Evolutionary conservation across 2,888 invertebrate genomes (phyloP), one percentile per base, ranked within the genome.

Genomic region (Ypsolopha scabrella): DNA sequence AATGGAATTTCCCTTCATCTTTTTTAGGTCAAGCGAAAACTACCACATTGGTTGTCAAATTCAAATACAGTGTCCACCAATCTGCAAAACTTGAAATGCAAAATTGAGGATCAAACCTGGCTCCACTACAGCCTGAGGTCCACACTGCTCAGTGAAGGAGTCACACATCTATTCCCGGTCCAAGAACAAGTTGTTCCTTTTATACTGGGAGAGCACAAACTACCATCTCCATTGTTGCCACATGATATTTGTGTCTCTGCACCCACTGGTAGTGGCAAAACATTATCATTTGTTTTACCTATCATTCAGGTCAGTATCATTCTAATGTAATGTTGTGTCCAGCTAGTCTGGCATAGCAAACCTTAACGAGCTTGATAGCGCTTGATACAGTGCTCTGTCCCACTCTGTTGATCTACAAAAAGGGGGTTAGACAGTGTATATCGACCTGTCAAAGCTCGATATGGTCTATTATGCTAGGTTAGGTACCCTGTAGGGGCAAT

Each of bases 181-280:
- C 96, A 96, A 85, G 88, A 88, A 47, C 87, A 89, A 67, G 91
- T 95, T 0, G 90, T 96, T 57, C 93, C 94, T 6, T 94, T 92
- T 88, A 82, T 96, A 49, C 69, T 95, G 37, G 76, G 90, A 61
- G 89, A 90, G 55, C 88, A 91, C 58, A 70, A 83, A 56, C 80
- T 90, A 58, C 87, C 90, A 52, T 68, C 82, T 63, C 81, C 88
- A 35, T 87, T 92, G 61, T 91, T 94, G 80, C 94, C 96, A 0
- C 89, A 93, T 59, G 99, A 99, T 75, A 88, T 98, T 50, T 99
- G 99, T 80, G 95, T 99, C 35, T 97, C 97, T 43, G 97, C 98
- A 13, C 98, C 99, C 0, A 99, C 99, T 1, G 98, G 98, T 13
- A 98, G 97, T 86, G 99, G 99, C 14, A 99, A 99, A 87, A 99